Percentiles rank a stretch among this genome's conserved stretches.
Conservation (phyloP, 2,113 vertebrate species). For the Tachysurus vachellii region DNA sequence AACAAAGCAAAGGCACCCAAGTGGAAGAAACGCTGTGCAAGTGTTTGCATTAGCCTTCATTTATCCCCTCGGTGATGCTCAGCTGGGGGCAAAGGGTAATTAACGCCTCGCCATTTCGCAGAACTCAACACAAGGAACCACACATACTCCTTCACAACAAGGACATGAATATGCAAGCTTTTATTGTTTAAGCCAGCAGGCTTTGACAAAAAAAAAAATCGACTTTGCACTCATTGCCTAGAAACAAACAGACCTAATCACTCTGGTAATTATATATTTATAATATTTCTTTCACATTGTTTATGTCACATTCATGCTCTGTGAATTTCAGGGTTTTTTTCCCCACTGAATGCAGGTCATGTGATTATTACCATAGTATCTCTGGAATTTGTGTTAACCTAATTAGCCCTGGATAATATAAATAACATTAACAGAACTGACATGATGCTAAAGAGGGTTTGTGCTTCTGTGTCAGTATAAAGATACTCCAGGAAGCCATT, state of each 20-base stretch:
- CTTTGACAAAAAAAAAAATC: neutral
- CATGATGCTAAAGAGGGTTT: neutral
- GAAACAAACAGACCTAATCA: neutral
- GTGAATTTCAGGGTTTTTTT: neutral
- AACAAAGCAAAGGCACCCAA: slow-evolving; percentile 59
- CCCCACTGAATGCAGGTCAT: neutral
- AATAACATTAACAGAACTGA: neutral
- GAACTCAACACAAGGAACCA: slow-evolving; percentile 30
- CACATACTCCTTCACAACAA: neutral
- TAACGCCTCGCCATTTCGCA: slow-evolving; percentile 58
- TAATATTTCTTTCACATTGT: neutral
- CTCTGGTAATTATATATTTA: neutral
- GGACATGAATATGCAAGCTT: neutral
- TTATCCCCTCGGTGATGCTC: slow-evolving; percentile 57
- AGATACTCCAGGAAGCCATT: neutral
- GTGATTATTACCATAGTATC: neutral
- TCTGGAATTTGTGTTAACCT: neutral
- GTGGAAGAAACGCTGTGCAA: slow-evolving; percentile 67
- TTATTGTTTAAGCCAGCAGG: neutral
- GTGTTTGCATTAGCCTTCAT: slow-evolving; percentile 65
- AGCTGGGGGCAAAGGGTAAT: slow-evolving; percentile 70
- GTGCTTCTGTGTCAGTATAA: neutral
- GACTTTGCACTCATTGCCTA: neutral
- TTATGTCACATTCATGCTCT: too few species aligned
- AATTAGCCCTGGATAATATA: neutral